phyloP scores from a whole-genome alignment of 2,888 invertebrate species.

The Ormyrus rosae region DNA sequence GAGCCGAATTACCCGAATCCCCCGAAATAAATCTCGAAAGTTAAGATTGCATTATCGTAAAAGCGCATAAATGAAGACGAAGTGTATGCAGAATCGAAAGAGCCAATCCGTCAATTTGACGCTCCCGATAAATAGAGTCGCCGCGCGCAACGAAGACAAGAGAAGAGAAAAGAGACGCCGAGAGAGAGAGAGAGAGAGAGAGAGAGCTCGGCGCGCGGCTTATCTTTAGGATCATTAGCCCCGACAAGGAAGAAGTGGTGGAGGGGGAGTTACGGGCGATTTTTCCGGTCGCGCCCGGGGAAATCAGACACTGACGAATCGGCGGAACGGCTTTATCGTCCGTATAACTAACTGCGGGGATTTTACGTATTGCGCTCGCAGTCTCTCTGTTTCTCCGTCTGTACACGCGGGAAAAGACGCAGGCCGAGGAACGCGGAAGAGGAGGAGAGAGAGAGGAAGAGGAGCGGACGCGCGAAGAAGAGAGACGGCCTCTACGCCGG shows the following conservation, averaged over 20 bases:
- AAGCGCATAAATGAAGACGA: too few species aligned
- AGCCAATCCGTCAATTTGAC: too few species aligned
- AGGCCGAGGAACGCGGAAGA: slow-evolving; percentile 3
- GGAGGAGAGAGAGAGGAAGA: background rate
- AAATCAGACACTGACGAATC: slow-evolving; percentile 59
- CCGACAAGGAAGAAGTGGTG: slow-evolving; percentile 8
- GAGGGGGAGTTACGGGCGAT: slow-evolving; percentile 43
- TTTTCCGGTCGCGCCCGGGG: slow-evolving; percentile 56
- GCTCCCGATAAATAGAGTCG: background rate
- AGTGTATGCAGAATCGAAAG: too few species aligned
- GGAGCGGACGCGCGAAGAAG: slow-evolving; percentile 26
- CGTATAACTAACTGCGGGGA: slow-evolving; percentile 58
- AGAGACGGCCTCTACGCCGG: slow-evolving; percentile 8
- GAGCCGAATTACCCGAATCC: too few species aligned
- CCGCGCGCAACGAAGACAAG: background rate
- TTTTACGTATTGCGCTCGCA: slow-evolving; percentile 53
- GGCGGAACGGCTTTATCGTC: slow-evolving; percentile 58
- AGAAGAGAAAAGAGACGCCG: background rate
- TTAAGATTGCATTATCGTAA: too few species aligned
- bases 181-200: background rate
- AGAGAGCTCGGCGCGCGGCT: slow-evolving; percentile 6
- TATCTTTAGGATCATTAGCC: slow-evolving; percentile 56
- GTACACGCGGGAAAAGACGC: slow-evolving; percentile 14
- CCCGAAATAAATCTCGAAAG: too few species aligned
- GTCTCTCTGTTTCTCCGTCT: slow-evolving; percentile 22